These are phyloP conservation scores for Drosophila kanekoi DNA, from an alignment of 2,888 invertebrate genomes.

Conservation along the genomic window DNA sequence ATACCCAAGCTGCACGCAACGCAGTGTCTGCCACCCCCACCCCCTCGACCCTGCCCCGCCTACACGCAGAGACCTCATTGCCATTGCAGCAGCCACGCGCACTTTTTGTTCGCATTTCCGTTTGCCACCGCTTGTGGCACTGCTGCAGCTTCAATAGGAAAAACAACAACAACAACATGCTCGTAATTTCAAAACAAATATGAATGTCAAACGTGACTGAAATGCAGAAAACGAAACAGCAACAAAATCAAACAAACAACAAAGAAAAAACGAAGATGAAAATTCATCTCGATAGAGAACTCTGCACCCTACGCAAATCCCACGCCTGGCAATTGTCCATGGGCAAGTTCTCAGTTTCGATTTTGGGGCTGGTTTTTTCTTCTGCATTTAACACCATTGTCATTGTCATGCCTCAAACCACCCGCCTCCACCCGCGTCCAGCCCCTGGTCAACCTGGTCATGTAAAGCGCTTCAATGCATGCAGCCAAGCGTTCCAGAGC, in stretches of 20 bases:
- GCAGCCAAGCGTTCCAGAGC: conserved; percentile 31
- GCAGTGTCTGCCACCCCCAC: neutral
- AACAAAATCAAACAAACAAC: conserved; percentile 10
- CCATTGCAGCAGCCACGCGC: conserved; percentile 35
- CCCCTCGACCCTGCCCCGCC: neutral
- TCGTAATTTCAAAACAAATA: conserved; percentile 69
- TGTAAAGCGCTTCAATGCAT: conserved; percentile 45
- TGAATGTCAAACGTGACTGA: conserved; percentile 81
- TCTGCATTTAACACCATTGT: conserved; percentile 31
- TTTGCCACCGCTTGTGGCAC: conserved; percentile 1
- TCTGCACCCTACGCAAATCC: conserved; percentile 1
- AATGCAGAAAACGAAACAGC: conserved; percentile 58
- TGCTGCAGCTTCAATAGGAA: conserved; percentile 6
- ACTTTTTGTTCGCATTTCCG: conserved; percentile 38
- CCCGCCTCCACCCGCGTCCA: neutral
- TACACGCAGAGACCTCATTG: conserved; percentile 25
- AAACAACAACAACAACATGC: conserved; percentile 8
- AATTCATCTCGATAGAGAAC: neutral
- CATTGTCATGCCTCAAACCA: conserved; percentile 16
- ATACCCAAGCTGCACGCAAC: conserved; percentile 65
- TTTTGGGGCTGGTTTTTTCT: conserved; percentile 3
- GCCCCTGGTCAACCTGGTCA: neutral
- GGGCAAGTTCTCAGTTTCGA: conserved; percentile 7
- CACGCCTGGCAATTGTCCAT: conserved; percentile 20
- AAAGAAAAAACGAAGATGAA: conserved; percentile 14